Conservation (phyloP, 2,888 invertebrate species). For the Clepsis dumicolana region DNA sequence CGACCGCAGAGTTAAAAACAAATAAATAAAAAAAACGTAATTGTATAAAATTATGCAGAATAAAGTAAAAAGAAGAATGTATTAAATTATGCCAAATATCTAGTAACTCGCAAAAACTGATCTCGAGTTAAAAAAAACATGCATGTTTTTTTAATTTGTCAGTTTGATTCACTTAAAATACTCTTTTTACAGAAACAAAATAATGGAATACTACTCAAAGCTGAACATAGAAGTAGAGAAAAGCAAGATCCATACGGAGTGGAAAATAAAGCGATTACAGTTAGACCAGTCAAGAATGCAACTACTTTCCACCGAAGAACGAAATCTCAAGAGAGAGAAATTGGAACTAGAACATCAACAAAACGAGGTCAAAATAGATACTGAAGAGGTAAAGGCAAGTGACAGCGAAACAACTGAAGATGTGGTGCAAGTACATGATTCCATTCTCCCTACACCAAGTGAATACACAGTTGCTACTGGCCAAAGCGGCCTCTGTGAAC, state of each 20-base stretch:
- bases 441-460: constrained; percentile 42
- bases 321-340: constrained; percentile 85
- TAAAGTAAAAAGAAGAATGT: too few relatives aligned
- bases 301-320: constrained; percentile 79
- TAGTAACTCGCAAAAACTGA: too few relatives aligned
- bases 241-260: constrained; percentile 83
- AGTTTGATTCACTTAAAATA: too few relatives aligned
- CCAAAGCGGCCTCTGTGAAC: constrained; percentile 42
- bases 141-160: neutral
- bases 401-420: constrained; percentile 58
- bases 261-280: constrained; percentile 83
- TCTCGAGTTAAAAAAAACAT: too few relatives aligned
- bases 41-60: too few relatives aligned
- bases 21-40: too few relatives aligned
- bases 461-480: constrained; percentile 20
- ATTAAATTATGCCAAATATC: too few relatives aligned
- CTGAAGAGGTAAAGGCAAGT: constrained; percentile 68
- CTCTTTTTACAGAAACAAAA: constrained; percentile 84
- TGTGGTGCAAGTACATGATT: constrained; percentile 46
- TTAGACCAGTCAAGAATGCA: constrained; percentile 78
- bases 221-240: constrained; percentile 86
- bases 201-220: constrained; percentile 88
- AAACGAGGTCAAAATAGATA: constrained; percentile 27
- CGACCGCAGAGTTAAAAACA: too few relatives aligned
- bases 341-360: constrained; percentile 74